Base-by-base conservation (phyloP, 2,113 vertebrate species). In the Malurus melanocephalus region DNA sequence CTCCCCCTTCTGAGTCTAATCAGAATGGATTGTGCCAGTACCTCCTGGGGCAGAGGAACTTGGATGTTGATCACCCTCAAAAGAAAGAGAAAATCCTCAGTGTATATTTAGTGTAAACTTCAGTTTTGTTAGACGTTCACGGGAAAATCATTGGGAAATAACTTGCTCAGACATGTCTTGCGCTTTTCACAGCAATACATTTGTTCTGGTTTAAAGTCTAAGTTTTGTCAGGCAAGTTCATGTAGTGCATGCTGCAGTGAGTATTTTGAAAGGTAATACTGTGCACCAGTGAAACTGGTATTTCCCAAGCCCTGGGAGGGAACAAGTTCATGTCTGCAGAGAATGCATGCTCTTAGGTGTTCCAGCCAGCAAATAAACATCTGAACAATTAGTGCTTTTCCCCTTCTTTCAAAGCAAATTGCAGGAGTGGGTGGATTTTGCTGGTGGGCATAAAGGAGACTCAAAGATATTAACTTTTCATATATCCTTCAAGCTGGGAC, bases 81-180 rank as follows among this genome's bases (percentile, higher is more conserved):
- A 92, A 88, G 83, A 77, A 88, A 65, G 76, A 82, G 69, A 89
- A 87, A 81, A 87, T 75, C 46, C 40, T 81, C 40, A 38, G 59
- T 35, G 40, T 88, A 14, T 93, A 85, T 93, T 94, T 85, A 90
- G 87, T 0, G 27, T 94, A 85, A 94, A 93, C 93, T 92, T 88
- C 28, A 45, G 78, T 55, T 90, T 82, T 92, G 75, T 55, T 84
- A 88, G 67, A n/a, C 42, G 71, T 73, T 91, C 71, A n/a, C 6
- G 1, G 83, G 77, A 73, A 90, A 88, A 76, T 51, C 5, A 10
- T 17, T 43, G 81, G 55, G 80, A 86, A 85, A 52, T 56, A 75
- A 84, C 88, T 81, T 87, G 86, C 62, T 85, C 51, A n/a, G 77
- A 21, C 59, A 2, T 16, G 83, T 81, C 35, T 78, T 42, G 11